Conservation (phyloP, 2,797 vertebrate genomes). For the Mus caroli region DNA sequence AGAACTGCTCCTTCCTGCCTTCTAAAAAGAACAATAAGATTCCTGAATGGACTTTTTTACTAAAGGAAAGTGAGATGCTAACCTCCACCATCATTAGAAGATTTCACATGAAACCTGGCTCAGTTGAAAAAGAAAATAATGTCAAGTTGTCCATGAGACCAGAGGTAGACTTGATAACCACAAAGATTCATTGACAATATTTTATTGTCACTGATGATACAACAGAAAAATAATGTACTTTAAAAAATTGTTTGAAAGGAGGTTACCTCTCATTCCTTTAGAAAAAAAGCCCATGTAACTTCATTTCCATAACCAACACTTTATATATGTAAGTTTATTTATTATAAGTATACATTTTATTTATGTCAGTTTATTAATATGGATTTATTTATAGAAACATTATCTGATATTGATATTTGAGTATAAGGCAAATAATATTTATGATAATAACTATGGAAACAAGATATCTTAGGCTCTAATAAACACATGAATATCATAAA, state of each 20-base stretch:
- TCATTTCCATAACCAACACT: slow-evolving; percentile 56
- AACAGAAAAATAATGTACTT: slow-evolving; percentile 49
- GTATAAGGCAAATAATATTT: slow-evolving; percentile 68
- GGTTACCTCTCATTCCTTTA: slow-evolving; percentile 64
- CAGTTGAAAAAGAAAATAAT: slow-evolving; percentile 37
- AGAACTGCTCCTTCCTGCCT: neutral
- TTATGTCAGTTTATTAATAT: slow-evolving; percentile 84
- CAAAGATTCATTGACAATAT: slow-evolving; percentile 35
- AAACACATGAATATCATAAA: slow-evolving; percentile 80
- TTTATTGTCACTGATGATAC: neutral
- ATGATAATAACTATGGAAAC: slow-evolving; percentile 80
- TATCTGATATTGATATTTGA: slow-evolving; percentile 69
- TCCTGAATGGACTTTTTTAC: neutral
- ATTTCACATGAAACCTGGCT: neutral
- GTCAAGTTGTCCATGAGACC: neutral
- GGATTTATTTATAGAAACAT: slow-evolving; percentile 87
- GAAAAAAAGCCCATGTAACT: slow-evolving; percentile 36
- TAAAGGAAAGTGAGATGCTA: slow-evolving; percentile 42
- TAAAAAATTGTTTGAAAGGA: slow-evolving; percentile 68
- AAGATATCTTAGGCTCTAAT: slow-evolving; percentile 85
- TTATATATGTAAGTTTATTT: slow-evolving; percentile 89
- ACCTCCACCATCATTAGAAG: neutral
- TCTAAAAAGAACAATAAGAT: neutral
- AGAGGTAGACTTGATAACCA: neutral
- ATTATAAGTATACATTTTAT: slow-evolving; percentile 85